phyloP scores from a whole-genome alignment of 2,888 invertebrate genomes.

The Rhingia campestris region DNA sequence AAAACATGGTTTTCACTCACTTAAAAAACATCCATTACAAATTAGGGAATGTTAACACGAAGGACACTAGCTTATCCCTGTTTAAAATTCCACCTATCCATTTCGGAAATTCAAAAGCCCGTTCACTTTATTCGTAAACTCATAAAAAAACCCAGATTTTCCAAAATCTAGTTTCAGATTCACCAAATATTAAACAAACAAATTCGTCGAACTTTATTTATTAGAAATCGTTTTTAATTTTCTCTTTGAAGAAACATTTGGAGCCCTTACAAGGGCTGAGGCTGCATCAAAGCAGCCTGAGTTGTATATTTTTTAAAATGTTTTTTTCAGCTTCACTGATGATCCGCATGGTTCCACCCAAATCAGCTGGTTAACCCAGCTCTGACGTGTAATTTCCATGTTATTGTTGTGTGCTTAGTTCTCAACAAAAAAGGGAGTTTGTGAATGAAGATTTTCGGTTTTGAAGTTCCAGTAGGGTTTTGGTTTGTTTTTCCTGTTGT shows the following conservation, averaged over 20 bases:
- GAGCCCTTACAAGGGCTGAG: conserved; percentile 82
- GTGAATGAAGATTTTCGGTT: conserved; percentile 19
- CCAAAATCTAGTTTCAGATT: neutral
- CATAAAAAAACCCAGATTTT: neutral
- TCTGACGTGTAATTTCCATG: neutral
- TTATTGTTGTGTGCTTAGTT: conserved; percentile 7
- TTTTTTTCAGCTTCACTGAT: conserved; percentile 29
- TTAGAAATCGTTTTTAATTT: conserved; percentile 52
- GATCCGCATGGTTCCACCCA: conserved; percentile 35
- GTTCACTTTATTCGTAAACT: neutral
- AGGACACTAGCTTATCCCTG: too few species aligned
- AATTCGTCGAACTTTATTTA: neutral
- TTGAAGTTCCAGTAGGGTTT: conserved; percentile 32
- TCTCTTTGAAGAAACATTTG: conserved; percentile 79
- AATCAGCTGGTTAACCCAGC: conserved; percentile 3
- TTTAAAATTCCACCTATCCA: too few species aligned
- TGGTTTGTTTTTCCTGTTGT: neutral
- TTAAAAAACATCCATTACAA: too few species aligned
- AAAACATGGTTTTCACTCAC: too few species aligned
- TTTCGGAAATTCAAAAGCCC: neutral
- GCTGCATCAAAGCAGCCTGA: conserved; percentile 60
- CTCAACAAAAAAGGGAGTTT: conserved; percentile 18
- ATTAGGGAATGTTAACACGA: too few species aligned
- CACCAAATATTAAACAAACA: too few species aligned
- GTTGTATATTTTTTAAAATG: conserved; percentile 19